phyloP scores from a whole-genome alignment of 2,113 vertebrate species.

The Psephotus haematonotus region DNA sequence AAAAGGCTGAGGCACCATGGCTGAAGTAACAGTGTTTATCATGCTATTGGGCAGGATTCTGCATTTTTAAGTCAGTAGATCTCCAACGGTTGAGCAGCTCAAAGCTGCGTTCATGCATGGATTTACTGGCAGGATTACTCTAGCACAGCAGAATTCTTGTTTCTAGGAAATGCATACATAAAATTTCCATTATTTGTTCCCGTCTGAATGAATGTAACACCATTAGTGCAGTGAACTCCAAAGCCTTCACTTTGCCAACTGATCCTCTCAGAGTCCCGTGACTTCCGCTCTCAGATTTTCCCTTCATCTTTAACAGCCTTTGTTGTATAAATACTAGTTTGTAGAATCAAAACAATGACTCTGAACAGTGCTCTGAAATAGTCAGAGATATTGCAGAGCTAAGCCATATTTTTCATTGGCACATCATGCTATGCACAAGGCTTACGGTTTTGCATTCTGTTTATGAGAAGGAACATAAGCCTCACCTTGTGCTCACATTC shows the following conservation, averaged over 20 bases:
- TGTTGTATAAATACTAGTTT: background rate
- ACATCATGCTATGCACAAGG: fast-evolving
- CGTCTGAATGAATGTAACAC: background rate
- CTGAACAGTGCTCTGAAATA: background rate
- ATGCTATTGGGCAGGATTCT: background rate
- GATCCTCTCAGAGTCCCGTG: background rate
- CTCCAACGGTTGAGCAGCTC: background rate
- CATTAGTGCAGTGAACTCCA: background rate
- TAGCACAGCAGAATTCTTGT: background rate
- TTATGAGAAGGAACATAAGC: background rate
- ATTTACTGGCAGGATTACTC: background rate
- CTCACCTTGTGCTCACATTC: background rate
- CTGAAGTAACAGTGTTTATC: background rate
- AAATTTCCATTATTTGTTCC: background rate
- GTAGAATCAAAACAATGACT: background rate
- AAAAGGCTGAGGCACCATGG: background rate
- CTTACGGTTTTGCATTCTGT: background rate
- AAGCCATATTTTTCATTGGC: background rate
- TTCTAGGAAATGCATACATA: background rate
- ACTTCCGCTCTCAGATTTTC: background rate
- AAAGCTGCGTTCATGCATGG: background rate
- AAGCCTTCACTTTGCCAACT: background rate
- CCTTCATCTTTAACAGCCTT: background rate
- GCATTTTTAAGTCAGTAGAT: background rate
- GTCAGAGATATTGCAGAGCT: background rate